phyloP scores from a whole-genome alignment of 1,140 invertebrate genomes.

The Drusus annulatus region DNA sequence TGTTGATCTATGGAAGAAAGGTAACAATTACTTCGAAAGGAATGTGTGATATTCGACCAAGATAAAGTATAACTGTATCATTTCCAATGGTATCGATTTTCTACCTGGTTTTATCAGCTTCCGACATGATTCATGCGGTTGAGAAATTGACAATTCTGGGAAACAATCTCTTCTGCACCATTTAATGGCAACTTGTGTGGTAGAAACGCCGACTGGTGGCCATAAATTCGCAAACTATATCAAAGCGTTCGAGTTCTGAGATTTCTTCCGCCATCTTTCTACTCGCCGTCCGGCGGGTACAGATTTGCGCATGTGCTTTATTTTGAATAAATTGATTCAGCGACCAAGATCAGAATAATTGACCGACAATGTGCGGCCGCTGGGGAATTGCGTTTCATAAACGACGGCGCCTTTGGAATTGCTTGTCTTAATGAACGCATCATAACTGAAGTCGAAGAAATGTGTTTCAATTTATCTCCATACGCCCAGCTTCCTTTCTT shows the following conservation, averaged over 20 bases:
- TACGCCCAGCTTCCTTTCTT: not conserved
- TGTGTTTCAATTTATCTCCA: conserved; percentile 29
- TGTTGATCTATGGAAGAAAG: no score
- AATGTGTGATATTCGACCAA: conserved; percentile 21
- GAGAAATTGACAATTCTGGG: conserved; percentile 21
- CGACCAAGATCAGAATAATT: conserved; percentile 26
- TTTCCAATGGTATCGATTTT: not conserved
- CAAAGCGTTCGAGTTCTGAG: not conserved
- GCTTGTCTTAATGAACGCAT: conserved; percentile 18
- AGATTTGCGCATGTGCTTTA: conserved; percentile 9
- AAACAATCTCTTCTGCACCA: not conserved
- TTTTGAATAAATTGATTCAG: not conserved
- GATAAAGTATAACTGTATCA: not conserved
- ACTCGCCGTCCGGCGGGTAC: no score
- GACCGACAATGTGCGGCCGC: conserved; percentile 1
- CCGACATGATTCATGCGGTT: conserved; percentile 33
- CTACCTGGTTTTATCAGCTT: not conserved
- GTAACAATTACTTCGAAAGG: not conserved
- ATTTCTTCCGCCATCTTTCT: not conserved
- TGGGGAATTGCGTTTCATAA: not conserved
- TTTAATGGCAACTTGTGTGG: not conserved
- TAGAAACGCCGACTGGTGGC: not conserved
- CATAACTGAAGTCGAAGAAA: conserved; percentile 14
- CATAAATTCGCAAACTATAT: not conserved
- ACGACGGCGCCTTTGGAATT: conserved; percentile 10